Evolutionary conservation across 2,888 invertebrate species (phyloP).

Genomic region (Rhagonycha lutea): DNA sequence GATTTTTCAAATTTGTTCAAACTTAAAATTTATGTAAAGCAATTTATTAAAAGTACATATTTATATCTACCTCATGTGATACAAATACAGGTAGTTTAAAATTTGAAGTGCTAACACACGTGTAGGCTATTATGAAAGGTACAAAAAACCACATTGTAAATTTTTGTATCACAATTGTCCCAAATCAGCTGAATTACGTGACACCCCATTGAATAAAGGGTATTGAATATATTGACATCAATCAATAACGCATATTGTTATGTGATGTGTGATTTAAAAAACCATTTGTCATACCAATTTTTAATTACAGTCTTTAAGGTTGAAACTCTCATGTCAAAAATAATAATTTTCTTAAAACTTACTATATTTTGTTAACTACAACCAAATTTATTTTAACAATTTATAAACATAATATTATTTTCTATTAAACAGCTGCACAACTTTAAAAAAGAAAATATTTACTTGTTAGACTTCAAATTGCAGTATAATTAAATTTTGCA

Average conservation of each 20-base stretch:
- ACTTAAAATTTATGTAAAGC: background rate
- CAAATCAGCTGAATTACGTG: conserved; percentile 19
- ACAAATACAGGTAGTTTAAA: background rate
- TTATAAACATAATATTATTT: background rate
- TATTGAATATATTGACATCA: conserved; percentile 21
- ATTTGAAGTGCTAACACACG: conserved; percentile 13
- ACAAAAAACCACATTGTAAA: conserved; percentile 10
- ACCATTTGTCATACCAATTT: background rate
- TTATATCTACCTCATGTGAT: background rate
- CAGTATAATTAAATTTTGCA: conserved; percentile 23
- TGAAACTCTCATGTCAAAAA: background rate
- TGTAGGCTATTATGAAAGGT: conserved; percentile 1
- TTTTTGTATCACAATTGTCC: conserved; percentile 23
- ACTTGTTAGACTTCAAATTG: background rate
- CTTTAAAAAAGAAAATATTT: conserved; percentile 2
- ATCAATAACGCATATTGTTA: background rate
- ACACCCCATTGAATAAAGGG: conserved; percentile 18
- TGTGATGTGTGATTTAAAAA: background rate
- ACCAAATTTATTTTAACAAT: background rate
- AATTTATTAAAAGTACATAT: background rate
- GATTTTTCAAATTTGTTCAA: background rate
- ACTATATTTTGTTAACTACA: background rate
- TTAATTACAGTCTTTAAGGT: background rate
- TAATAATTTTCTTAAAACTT: too few species aligned
- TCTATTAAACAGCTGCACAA: conserved; percentile 9